phyloP scores from a whole-genome alignment of 2,888 invertebrate species.

The Syrista parreyssii region DNA sequence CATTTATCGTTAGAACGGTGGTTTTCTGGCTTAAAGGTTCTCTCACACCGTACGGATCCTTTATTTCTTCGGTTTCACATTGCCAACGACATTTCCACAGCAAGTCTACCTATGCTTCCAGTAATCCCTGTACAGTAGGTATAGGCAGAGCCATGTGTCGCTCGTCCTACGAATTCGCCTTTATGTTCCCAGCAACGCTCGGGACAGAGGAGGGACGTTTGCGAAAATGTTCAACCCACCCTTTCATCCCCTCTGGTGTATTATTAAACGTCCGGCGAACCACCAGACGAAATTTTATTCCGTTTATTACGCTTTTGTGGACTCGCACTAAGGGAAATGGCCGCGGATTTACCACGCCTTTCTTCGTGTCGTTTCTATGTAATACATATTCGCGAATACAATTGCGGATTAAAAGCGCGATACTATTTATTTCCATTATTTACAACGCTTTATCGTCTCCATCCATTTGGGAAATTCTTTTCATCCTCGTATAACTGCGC shows the following conservation, averaged over 20 bases:
- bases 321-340: background rate
- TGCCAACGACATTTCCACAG: background rate
- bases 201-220: background rate
- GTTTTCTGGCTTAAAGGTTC: background rate
- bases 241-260: background rate
- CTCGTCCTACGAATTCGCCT: background rate
- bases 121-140: background rate
- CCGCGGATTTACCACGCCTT: background rate
- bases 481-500: too few relatives aligned
- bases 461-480: background rate
- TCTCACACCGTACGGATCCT: background rate
- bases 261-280: constrained; percentile 33
- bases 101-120: background rate
- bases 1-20: background rate
- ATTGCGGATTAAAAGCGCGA: background rate
- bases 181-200: background rate
- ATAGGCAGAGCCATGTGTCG: background rate
- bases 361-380: background rate
- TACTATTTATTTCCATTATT: background rate
- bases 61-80: background rate
- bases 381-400: background rate
- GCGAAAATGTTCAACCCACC: background rate
- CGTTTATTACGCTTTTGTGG: constrained; percentile 28
- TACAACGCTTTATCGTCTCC: background rate
- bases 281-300: constrained; percentile 30